phyloP scores from a whole-genome alignment of 2,113 vertebrate genomes.

The Lasiurus borealis region DNA sequence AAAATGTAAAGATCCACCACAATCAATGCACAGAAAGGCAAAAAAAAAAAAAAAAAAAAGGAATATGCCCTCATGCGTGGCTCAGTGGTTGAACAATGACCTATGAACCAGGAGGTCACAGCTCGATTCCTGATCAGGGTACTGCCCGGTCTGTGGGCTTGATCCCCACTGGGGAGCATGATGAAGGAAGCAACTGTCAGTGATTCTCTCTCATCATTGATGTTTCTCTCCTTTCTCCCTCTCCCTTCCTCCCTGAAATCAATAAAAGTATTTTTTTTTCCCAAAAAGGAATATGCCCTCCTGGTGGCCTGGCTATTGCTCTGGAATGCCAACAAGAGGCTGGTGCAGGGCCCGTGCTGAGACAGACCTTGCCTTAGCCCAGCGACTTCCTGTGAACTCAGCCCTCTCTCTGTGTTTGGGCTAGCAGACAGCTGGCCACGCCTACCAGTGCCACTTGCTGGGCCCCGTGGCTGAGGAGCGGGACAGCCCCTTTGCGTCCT shows the following conservation, averaged over 20 bases:
- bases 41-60: too few species aligned
- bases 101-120: too few species aligned
- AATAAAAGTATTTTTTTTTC: background rate
- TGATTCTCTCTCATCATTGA: background rate
- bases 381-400: background rate
- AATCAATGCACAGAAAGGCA: background rate
- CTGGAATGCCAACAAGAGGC: background rate
- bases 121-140: too few species aligned
- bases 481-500: background rate
- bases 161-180: too few species aligned
- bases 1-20: background rate
- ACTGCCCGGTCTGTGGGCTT: too few species aligned
- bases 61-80: too few species aligned
- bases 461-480: background rate
- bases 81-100: background rate
- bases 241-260: background rate
- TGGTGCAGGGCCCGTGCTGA: background rate
- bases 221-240: background rate
- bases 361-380: slow-evolving; percentile 32
- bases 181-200: background rate
- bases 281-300: background rate
- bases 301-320: background rate
- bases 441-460: background rate
- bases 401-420: background rate
- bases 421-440: background rate